Conservation (phyloP, 2,888 invertebrate species). For the Cactoblastis cactorum region DNA sequence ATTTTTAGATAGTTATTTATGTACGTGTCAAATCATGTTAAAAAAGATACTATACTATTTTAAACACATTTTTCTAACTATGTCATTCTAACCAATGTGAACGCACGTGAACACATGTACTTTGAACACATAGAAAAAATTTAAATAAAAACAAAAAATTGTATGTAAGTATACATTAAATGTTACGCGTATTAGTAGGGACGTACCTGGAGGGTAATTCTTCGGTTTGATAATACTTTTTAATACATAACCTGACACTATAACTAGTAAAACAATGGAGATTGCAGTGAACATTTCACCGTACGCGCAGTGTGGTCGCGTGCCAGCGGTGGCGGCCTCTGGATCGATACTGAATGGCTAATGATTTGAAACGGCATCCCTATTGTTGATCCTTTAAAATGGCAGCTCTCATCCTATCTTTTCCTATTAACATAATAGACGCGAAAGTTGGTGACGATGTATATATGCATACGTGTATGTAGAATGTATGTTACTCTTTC, state of each 20-base stretch:
- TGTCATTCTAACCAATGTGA: background rate
- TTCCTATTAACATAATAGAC: too few relatives aligned
- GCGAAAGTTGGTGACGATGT: too few relatives aligned
- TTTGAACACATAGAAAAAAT: background rate
- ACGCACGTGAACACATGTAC: constrained; percentile 1
- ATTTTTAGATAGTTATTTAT: constrained; percentile 11
- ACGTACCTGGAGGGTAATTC: constrained; percentile 75
- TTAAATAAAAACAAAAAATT: background rate
- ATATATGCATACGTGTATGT: too few relatives aligned
- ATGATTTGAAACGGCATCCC: constrained; percentile 1
- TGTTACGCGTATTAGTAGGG: background rate
- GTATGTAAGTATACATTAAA: background rate
- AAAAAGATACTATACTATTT: constrained; percentile 1
- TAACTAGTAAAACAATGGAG: constrained; percentile 22
- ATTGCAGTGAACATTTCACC: constrained; percentile 26
- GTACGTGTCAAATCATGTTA: constrained; percentile 5
- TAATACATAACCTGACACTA: constrained; percentile 22
- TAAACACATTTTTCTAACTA: background rate
- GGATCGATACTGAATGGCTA: constrained; percentile 4
- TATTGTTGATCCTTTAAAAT: constrained; percentile 6
- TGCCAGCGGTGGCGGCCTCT: constrained; percentile 3
- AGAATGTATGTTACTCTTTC: too few relatives aligned
- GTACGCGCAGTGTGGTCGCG: background rate
- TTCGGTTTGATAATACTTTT: constrained; percentile 52
- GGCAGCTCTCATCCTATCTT: background rate